phyloP scores from a whole-genome alignment of 2,888 invertebrate species.

The Clunio marinus region DNA sequence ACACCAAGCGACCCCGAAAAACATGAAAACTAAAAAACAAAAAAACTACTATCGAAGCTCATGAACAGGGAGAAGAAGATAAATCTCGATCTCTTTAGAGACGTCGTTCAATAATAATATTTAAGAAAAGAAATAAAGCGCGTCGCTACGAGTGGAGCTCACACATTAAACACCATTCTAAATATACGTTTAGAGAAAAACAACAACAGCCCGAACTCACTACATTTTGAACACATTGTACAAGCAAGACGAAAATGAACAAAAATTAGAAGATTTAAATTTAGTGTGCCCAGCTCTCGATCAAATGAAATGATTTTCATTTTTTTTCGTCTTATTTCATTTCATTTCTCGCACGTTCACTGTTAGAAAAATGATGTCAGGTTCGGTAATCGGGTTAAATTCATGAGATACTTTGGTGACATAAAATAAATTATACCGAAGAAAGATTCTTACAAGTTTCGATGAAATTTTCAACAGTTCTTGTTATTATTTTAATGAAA shows the following conservation, averaged over 20 bases:
- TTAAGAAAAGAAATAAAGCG: background rate
- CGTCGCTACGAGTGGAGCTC: conserved; percentile 13
- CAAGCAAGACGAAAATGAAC: background rate
- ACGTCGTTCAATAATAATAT: conserved; percentile 12
- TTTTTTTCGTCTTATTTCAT: no score
- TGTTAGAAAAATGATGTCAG: conserved; percentile 18
- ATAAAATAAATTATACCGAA: no score
- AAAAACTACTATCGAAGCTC: no score
- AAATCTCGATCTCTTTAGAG: conserved; percentile 19
- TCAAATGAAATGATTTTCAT: conserved; percentile 3
- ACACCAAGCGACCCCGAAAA: conserved; percentile 9
- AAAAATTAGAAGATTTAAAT: conserved; percentile 26
- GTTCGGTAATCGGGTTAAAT: conserved; percentile 23
- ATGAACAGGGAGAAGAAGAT: background rate
- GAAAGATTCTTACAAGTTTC: background rate
- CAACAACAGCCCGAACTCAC: conserved; percentile 23
- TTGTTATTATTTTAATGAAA: conserved; percentile 9
- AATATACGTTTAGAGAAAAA: conserved; percentile 11
- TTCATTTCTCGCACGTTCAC: background rate
- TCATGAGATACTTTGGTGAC: background rate
- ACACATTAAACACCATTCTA: conserved; percentile 16
- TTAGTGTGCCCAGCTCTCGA: conserved; percentile 20
- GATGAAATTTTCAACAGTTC: background rate
- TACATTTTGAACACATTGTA: conserved; percentile 39
- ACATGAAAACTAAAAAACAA: background rate